Evolutionary conservation across 2,797 vertebrate species (phyloP), one percentile per base, ranked within the genome.

Genomic region (Xenops minutus): DNA sequence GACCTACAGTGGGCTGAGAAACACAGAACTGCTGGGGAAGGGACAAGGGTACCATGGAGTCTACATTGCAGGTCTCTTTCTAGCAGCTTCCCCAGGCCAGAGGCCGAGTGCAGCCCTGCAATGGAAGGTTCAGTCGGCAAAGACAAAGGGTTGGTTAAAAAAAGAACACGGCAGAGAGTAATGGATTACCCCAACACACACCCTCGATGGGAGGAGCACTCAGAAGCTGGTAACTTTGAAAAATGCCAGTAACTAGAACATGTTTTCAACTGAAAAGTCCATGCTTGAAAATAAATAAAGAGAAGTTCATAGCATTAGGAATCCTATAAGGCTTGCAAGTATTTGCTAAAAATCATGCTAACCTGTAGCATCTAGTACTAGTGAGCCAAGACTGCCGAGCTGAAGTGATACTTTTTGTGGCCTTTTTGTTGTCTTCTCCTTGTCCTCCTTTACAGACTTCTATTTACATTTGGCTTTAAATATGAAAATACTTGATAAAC

Each of bases 391-490:
- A 96, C 89, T 67, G 93, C 95, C 64, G 89, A 95, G 97, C 92
- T 89, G 97, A 95, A 95, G 62, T 96, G 81, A 97, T 95, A 97
- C 79, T 96, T 97, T 75, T 95, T 92, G 97, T 90, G 96, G 97
- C 96, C 95, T 97, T 95, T 95, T 89, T 66, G 88, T 95, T 95
- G 95, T 94, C 96, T 92, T 96, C 88, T 97, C 94, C 88, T 94
- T 96, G 95, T 97, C 97, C 96, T 92, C 95, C 96, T 97, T 98
- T 97, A 97, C 97, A 97, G 97, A 97, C 96, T 96, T 96, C 94
- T 98, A 98, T 98, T 97, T 98, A 99, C 98, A 98, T 99, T 98
- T 99, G 98, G 98, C 98, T 98, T 98, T 98, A 98, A 98, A 98
- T 98, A 98, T 83, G 97, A 98, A 98, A 98, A 98, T 98, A 98